phyloP scores from a whole-genome alignment of 2,797 vertebrate genomes.

The Poliocrania exsul region DNA sequence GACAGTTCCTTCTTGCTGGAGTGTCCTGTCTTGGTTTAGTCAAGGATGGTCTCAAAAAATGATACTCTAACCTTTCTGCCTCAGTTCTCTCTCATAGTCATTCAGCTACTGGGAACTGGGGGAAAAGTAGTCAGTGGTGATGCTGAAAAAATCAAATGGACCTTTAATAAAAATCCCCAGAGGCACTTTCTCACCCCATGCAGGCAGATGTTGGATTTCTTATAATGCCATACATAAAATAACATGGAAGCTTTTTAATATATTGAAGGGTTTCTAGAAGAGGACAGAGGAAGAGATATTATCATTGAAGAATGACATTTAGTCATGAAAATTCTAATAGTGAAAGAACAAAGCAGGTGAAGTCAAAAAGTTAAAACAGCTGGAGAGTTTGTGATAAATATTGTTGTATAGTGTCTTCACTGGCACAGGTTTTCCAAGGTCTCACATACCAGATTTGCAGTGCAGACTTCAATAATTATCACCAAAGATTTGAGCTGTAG shows the following conservation, averaged over 20 bases:
- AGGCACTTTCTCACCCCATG: not conserved
- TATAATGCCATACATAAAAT: not conserved
- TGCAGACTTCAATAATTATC: not conserved
- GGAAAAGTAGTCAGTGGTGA: not conserved
- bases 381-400: not conserved
- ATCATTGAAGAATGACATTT: not conserved
- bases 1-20: not conserved
- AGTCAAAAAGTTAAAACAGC: not conserved
- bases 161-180: not conserved
- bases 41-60: not conserved
- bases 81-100: not conserved
- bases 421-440: not conserved
- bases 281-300: not conserved
- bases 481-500: not conserved
- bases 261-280: not conserved
- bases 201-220: not conserved
- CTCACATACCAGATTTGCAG: not conserved
- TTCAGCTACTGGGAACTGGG: not conserved
- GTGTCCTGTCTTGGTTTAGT: not conserved
- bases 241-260: not conserved
- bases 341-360: not conserved
- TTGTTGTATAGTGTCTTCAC: not conserved
- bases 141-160: not conserved
- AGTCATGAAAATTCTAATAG: not conserved
- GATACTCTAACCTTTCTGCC: not conserved